These are phyloP conservation scores for Sparidentex hasta DNA, from an alignment of 2,797 vertebrate species.

Conservation along the genomic window DNA sequence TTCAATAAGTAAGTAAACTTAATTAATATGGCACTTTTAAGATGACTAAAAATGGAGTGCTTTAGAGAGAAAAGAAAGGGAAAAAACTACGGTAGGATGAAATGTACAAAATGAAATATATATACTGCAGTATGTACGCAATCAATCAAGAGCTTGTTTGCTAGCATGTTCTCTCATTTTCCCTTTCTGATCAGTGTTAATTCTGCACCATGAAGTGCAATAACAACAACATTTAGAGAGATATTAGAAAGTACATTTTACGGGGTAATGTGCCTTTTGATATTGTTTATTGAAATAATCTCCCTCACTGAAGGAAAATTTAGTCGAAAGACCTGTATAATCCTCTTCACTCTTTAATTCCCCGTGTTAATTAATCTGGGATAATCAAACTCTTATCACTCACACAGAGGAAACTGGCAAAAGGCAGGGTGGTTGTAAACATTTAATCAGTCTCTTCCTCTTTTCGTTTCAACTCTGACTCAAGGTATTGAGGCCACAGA, in stretches of 20 bases:
- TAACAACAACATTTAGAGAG: not conserved
- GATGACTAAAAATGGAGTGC: not conserved
- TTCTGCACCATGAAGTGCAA: not conserved
- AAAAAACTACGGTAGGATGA: not conserved
- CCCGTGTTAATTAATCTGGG: slow-evolving; percentile 30
- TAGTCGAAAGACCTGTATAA: slow-evolving; percentile 9
- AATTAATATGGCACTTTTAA: not conserved
- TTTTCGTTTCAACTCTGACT: not conserved
- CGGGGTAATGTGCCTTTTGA: not conserved
- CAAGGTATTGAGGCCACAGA: slow-evolving; percentile 1
- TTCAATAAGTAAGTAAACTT: not conserved
- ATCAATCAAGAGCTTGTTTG: not conserved
- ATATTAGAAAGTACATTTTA: slow-evolving; percentile 11
- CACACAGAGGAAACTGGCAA: slow-evolving; percentile 24
- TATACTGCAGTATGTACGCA: not conserved
- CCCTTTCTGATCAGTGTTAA: not conserved
- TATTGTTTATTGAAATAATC: slow-evolving; percentile 2
- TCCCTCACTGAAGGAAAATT: not conserved
- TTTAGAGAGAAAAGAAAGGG: not conserved
- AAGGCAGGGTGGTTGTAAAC: slow-evolving; percentile 32
- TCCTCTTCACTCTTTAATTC: slow-evolving; percentile 36
- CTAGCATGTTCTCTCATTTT: not conserved
- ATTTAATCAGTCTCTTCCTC: slow-evolving; percentile 50
- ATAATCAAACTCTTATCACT: slow-evolving; percentile 43
- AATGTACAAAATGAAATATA: not conserved